Conservation (phyloP, 2,888 invertebrate genomes). For the Glomeris marginata region DNA sequence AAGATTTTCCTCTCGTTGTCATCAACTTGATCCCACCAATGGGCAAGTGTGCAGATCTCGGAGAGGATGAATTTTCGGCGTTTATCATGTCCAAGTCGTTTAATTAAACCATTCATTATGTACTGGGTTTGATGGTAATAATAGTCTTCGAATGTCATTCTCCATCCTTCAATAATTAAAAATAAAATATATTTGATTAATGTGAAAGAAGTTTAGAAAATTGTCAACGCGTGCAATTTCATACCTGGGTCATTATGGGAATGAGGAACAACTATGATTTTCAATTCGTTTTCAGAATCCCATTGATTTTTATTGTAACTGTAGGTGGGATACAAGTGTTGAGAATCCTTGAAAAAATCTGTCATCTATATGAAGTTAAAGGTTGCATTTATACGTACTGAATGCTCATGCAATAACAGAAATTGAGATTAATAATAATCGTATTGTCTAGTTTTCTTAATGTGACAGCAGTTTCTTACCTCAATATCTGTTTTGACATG, state of each 20-base stretch:
- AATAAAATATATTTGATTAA: not conserved
- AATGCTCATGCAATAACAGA: too few species aligned
- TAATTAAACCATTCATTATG: constrained; percentile 81
- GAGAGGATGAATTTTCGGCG: constrained; percentile 94
- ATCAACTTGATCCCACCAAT: constrained; percentile 75
- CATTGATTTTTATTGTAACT: constrained; percentile 55
- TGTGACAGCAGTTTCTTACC: too few species aligned
- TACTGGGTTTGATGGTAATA: constrained; percentile 72
- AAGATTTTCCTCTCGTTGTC: constrained; percentile 44
- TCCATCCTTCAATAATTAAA: constrained; percentile 50
- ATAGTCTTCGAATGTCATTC: constrained; percentile 91
- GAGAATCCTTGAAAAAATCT: too few species aligned
- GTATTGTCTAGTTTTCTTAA: too few species aligned
- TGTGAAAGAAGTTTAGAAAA: not conserved
- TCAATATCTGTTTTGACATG: too few species aligned
- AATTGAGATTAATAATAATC: too few species aligned
- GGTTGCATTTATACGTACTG: too few species aligned
- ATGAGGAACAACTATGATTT: constrained; percentile 92
- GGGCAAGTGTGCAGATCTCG: constrained; percentile 81
- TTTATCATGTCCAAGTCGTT: constrained; percentile 57
- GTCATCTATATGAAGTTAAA: too few species aligned
- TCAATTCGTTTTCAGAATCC: constrained; percentile 62
- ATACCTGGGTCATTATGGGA: constrained; percentile 97
- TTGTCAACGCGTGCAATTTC: too few species aligned
- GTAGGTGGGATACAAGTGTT: too few species aligned